Percentiles rank a stretch among this genome's conserved stretches.
phyloP scores from a whole-genome alignment of 2,888 invertebrate species.

The Auanema freiburgensis region DNA sequence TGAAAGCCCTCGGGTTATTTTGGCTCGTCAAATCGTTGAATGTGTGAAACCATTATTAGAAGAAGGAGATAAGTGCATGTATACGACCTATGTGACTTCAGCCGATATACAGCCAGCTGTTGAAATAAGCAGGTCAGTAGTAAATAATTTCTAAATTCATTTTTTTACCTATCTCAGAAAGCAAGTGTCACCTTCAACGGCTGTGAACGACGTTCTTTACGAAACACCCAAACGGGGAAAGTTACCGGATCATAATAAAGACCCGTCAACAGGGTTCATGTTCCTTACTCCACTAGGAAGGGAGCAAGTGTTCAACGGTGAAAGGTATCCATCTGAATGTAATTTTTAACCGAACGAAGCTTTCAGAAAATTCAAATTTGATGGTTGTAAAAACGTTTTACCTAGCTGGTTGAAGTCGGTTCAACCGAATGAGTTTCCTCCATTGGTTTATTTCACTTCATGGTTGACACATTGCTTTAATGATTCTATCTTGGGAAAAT shows the following conservation, averaged over 20 bases:
- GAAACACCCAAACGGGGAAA: conserved; percentile 36
- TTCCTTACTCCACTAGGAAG: conserved; percentile 31
- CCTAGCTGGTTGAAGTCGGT: background rate
- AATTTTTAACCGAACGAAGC: background rate
- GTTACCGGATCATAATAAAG: conserved; percentile 37
- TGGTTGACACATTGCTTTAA: too few relatives aligned
- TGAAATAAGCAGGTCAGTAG: conserved; percentile 1
- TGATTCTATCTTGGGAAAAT: too few relatives aligned
- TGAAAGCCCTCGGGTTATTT: conserved; percentile 2
- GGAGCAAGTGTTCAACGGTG: conserved; percentile 32
- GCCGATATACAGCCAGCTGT: conserved; percentile 5
- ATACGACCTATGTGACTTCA: conserved; percentile 25
- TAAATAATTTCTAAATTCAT: conserved; percentile 4
- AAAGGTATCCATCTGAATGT: conserved; percentile 14
- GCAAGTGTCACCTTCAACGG: background rate
- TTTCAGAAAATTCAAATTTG: conserved; percentile 23
- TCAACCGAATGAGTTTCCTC: background rate
- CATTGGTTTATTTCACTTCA: conserved; percentile 4
- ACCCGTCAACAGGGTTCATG: conserved; percentile 30
- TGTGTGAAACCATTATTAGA: conserved; percentile 26
- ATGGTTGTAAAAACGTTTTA: background rate
- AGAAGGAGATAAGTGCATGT: conserved; percentile 28
- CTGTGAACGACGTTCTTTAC: conserved; percentile 1
- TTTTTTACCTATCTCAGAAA: background rate
- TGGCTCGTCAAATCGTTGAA: conserved; percentile 9